phyloP scores from a whole-genome alignment of 2,888 invertebrate species.

The Sclerodermus sp. region DNA sequence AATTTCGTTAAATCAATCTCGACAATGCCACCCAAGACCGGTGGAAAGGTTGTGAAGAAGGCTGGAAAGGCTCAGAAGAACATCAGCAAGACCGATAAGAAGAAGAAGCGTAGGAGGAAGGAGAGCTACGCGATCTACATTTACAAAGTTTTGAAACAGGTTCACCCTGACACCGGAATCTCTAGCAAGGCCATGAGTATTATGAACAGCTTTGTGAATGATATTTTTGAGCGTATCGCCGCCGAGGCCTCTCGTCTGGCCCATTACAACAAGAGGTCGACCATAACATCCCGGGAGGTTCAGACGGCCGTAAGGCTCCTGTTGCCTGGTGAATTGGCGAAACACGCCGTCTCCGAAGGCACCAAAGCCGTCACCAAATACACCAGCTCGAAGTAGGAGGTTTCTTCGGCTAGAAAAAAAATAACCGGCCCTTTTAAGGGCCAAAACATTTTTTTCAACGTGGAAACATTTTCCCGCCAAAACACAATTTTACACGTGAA shows the following conservation, averaged over 20 bases:
- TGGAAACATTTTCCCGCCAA: too few relatives aligned
- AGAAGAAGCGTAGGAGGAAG: constrained; percentile 63
- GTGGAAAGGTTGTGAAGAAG: constrained; percentile 58
- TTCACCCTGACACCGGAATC: constrained; percentile 68
- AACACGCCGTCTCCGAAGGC: constrained; percentile 71
- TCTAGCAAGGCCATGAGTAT: constrained; percentile 72
- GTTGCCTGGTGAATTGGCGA: constrained; percentile 73
- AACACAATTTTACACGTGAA: too few relatives aligned
- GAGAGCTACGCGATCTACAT: constrained; percentile 65
- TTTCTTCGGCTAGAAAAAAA: neutral
- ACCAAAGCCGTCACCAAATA: constrained; percentile 67
- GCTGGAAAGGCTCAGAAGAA: constrained; percentile 64
- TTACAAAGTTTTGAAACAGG: constrained; percentile 66
- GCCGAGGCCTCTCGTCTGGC: constrained; percentile 68
- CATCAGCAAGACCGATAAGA: constrained; percentile 64
- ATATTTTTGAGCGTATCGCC: constrained; percentile 73
- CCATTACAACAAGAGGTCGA: constrained; percentile 66
- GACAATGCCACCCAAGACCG: constrained; percentile 49
- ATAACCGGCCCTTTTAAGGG: constrained; percentile 30
- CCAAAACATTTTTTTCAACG: too few relatives aligned
- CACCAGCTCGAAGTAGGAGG: constrained; percentile 48
- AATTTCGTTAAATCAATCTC: too few relatives aligned
- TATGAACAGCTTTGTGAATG: constrained; percentile 76
- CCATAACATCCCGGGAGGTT: constrained; percentile 70
- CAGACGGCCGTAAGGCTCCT: constrained; percentile 70